These are phyloP conservation scores for Poeciliopsis infans DNA, from an alignment of 2,797 vertebrate species.

Conservation along the genomic window DNA sequence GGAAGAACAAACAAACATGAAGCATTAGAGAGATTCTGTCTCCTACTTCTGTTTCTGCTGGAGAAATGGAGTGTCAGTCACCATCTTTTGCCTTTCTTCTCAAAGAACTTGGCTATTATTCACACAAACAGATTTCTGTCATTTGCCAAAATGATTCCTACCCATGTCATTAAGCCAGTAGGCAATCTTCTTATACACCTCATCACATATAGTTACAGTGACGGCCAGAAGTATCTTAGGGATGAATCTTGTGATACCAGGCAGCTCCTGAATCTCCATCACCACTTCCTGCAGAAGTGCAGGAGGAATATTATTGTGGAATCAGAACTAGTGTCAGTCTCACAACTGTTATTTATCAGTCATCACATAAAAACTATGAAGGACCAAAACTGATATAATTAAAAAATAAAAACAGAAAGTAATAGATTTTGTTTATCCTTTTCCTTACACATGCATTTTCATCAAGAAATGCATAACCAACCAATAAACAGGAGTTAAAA, in stretches of 20 bases:
- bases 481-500: too few relatives aligned
- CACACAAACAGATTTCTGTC: neutral
- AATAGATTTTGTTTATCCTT: too few relatives aligned
- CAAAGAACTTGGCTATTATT: neutral
- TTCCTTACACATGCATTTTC: too few relatives aligned
- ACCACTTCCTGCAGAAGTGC: constrained; percentile 85
- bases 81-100: neutral
- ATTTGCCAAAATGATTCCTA: constrained; percentile 53
- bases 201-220: constrained; percentile 88
- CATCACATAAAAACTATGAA: neutral
- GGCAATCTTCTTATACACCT: constrained; percentile 93
- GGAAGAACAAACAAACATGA: constrained; percentile 32
- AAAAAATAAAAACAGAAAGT: too few relatives aligned
- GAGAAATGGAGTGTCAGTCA: neutral
- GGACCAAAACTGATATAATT: too few relatives aligned
- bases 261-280: constrained; percentile 88
- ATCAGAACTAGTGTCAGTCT: neutral
- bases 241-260: constrained; percentile 86
- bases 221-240: constrained; percentile 90
- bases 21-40: neutral
- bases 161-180: constrained; percentile 95
- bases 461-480: too few relatives aligned
- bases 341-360: neutral
- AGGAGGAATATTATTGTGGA: neutral
- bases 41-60: neutral